Percentiles rank a stretch among this genome's conserved stretches.
Evolutionary conservation across 2,797 vertebrate species (phyloP).

Genomic region (Myotis pilosus): DNA sequence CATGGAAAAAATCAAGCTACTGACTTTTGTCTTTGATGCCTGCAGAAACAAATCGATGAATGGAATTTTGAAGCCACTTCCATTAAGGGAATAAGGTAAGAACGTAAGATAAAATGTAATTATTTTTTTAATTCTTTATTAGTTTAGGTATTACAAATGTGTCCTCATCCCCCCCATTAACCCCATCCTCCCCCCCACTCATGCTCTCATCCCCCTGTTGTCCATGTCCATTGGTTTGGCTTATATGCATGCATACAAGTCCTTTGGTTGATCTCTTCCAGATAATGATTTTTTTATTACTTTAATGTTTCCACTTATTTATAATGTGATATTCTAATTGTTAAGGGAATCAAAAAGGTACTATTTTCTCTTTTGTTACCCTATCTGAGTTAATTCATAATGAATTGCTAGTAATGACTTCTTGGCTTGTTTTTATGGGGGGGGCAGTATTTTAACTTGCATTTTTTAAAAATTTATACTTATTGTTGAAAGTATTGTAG

Average conservation of each 20-base stretch:
- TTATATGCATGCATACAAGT: too few species aligned
- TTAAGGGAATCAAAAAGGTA: constrained; percentile 5
- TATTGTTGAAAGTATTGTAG: neutral
- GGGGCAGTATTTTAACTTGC: neutral
- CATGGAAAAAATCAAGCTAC: constrained; percentile 28
- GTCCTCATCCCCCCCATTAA: too few species aligned
- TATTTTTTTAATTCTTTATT: constrained; percentile 27
- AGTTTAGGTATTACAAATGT: too few species aligned
- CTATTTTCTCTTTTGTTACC: neutral
- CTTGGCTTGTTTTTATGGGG: neutral
- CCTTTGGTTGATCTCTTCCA: neutral
- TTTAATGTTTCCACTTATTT: constrained; percentile 18
- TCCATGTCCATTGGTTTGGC: too few species aligned
- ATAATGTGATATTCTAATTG: constrained; percentile 15
- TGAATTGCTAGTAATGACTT: neutral
- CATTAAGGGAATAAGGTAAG: constrained; percentile 96
- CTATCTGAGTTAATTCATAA: neutral
- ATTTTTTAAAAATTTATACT: neutral
- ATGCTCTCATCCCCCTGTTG: too few species aligned
- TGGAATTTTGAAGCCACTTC: constrained; percentile 96
- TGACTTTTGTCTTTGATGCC: constrained; percentile 68
- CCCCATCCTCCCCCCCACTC: too few species aligned
- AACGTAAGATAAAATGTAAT: constrained; percentile 58
- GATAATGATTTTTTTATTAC: neutral
- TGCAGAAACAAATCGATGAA: constrained; percentile 94